A percentile compares a stretch with the other conserved stretches of the same genome.
Conservation (phyloP, 2,113 vertebrate genomes). For the Chaetodon trifascialis region DNA sequence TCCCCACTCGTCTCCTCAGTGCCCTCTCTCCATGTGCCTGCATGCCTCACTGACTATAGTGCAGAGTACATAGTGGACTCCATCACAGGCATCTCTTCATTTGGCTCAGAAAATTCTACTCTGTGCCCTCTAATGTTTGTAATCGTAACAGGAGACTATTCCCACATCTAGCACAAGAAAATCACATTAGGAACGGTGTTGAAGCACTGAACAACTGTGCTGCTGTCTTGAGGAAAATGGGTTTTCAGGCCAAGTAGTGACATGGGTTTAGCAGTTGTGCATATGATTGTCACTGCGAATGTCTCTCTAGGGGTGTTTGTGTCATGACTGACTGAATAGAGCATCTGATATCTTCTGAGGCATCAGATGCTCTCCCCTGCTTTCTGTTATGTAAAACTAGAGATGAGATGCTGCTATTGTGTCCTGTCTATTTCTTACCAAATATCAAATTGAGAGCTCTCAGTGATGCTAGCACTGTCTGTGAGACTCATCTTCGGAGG, state of each 20-base stretch:
- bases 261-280: conserved; percentile 46
- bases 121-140: conserved; percentile 24
- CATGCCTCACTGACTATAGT: conserved; percentile 10
- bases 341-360: conserved; percentile 21
- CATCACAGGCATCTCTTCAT: conserved; percentile 38
- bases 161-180: conserved; percentile 17
- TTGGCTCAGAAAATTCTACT: conserved; percentile 22
- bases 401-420: neutral
- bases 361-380: conserved; percentile 22
- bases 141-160: conserved; percentile 40
- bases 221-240: conserved; percentile 51
- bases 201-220: conserved; percentile 32
- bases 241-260: conserved; percentile 62
- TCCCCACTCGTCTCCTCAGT: conserved; percentile 11
- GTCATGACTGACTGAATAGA: conserved; percentile 24
- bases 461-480: neutral
- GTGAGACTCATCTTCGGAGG: neutral
- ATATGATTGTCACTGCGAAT: conserved; percentile 37
- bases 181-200: conserved; percentile 25
- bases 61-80: conserved; percentile 1
- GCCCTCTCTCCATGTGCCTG: conserved; percentile 6
- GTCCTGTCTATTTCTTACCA: neutral
- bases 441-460: conserved; percentile 12
- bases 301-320: conserved; percentile 36
- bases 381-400: conserved; percentile 25